Percentiles rank a stretch among this genome's conserved stretches.
phyloP scores from a whole-genome alignment of 1,140 invertebrate species.

The Trichonephila inaurata region DNA sequence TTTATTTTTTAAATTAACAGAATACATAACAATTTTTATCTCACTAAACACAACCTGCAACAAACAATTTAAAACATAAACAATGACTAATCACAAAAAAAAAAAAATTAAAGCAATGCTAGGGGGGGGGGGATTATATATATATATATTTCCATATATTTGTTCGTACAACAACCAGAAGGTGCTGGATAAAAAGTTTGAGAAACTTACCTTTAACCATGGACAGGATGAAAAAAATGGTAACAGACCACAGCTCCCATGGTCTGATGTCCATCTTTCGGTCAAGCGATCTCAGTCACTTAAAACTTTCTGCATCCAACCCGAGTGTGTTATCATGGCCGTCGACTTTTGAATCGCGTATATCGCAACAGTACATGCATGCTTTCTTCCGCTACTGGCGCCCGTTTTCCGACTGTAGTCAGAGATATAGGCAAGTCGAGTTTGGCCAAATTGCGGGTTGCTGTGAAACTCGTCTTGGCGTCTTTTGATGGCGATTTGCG shows the following conservation, averaged over 20 bases:
- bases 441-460: slow-evolving; percentile 2
- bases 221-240: slow-evolving; percentile 36
- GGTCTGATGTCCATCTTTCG: slow-evolving; percentile 47
- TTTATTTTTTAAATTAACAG: too few species aligned
- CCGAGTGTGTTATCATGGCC: slow-evolving; percentile 19
- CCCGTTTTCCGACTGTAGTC: slow-evolving; percentile 55
- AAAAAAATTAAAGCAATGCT: not conserved
- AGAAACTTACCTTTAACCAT: slow-evolving; percentile 52
- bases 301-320: slow-evolving; percentile 23
- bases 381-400: slow-evolving; percentile 48
- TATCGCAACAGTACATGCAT: slow-evolving; percentile 5
- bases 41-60: too few species aligned
- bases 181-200: not conserved
- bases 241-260: slow-evolving; percentile 5
- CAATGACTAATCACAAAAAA: not conserved
- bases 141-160: not conserved
- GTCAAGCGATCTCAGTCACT: slow-evolving; percentile 5
- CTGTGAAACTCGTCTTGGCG: slow-evolving; percentile 8
- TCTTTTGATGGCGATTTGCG: not conserved
- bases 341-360: slow-evolving; percentile 42
- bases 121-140: too few species aligned
- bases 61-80: not conserved
- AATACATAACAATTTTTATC: too few species aligned
- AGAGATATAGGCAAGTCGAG: slow-evolving; percentile 8
- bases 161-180: not conserved